These are phyloP conservation scores for mouse (Mus musculus) DNA, from an alignment of 2,113 vertebrate species.

Conservation along the genomic window DNA sequence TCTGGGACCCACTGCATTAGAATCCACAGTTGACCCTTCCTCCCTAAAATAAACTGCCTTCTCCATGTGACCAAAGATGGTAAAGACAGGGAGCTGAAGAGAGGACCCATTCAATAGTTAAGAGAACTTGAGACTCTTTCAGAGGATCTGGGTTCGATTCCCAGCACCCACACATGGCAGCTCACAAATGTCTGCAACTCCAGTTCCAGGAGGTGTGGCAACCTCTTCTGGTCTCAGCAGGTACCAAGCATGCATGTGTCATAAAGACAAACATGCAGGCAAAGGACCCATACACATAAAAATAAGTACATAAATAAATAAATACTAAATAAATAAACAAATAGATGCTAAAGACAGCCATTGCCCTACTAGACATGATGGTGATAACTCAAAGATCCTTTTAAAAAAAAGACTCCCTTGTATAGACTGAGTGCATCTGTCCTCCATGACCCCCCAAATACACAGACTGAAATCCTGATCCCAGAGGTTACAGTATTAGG, in stretches of 20 bases:
- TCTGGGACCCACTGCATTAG: background rate
- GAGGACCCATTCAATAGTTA: background rate
- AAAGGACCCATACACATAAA: background rate
- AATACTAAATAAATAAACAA: too few relatives aligned
- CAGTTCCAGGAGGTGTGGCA: background rate
- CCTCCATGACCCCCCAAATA: background rate
- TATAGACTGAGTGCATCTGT: background rate
- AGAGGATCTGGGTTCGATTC: background rate
- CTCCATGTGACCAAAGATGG: background rate
- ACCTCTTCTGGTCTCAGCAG: background rate
- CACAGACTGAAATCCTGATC: background rate
- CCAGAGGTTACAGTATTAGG: too few relatives aligned
- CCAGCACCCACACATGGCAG: background rate
- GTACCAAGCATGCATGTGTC: background rate
- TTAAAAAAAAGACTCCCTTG: background rate
- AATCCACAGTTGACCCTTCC: background rate
- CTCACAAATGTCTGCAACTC: background rate
- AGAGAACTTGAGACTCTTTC: background rate
- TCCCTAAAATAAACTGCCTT: background rate
- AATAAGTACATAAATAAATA: background rate
- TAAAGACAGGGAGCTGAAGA: background rate
- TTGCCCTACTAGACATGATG: background rate
- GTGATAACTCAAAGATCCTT: background rate
- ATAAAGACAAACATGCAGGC: background rate
- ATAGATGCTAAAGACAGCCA: background rate